These are phyloP conservation scores for Notamacropus eugenii DNA, from an alignment of 2,797 vertebrate genomes.

Conservation along the genomic window DNA sequence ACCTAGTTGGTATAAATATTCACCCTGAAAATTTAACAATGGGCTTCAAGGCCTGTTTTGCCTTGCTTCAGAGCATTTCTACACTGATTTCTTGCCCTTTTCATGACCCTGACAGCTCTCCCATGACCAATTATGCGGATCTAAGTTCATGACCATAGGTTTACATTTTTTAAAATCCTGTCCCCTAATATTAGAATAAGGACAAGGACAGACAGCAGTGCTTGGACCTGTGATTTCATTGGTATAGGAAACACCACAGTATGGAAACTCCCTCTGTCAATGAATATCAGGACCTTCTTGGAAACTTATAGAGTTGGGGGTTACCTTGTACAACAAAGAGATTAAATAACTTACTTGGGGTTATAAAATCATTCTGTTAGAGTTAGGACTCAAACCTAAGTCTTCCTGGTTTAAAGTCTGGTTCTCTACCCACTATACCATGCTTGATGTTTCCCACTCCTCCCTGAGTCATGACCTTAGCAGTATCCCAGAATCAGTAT, in stretches of 20 bases:
- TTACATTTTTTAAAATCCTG: background rate
- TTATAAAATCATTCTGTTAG: background rate
- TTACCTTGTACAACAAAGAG: background rate
- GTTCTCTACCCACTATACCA: background rate
- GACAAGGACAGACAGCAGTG: background rate
- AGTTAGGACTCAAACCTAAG: background rate
- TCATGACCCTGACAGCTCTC: background rate
- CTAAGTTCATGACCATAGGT: background rate
- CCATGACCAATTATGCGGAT: background rate
- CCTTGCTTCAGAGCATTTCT: background rate
- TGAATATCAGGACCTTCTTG: background rate
- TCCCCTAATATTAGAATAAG: background rate
- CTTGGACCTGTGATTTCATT: background rate
- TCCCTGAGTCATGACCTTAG: background rate
- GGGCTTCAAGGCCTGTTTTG: background rate
- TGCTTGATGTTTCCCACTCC: background rate
- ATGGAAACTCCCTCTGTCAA: background rate
- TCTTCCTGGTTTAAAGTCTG: background rate
- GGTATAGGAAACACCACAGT: background rate
- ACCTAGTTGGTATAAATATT: background rate
- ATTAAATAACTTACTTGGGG: background rate
- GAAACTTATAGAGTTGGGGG: background rate
- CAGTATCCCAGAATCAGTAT: background rate
- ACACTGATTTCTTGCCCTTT: background rate
- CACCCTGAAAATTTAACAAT: background rate